Evolutionary conservation across 2,888 invertebrate species (phyloP), one percentile per base, ranked within the genome.

Genomic region (Caenorhabditis angaria): DNA sequence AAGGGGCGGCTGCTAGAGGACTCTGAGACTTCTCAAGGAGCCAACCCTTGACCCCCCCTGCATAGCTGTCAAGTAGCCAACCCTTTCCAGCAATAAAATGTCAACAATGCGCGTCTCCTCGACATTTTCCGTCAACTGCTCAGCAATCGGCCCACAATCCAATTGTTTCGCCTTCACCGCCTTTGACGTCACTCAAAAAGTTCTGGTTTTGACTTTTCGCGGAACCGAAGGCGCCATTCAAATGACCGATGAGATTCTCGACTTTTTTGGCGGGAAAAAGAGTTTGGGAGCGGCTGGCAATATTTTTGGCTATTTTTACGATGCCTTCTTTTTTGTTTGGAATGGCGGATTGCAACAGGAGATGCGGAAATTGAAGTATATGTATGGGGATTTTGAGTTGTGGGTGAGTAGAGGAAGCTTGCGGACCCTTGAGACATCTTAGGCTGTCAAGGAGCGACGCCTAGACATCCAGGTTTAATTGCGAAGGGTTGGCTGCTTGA

Each of bases 221-320:
- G 80, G 80, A 22, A 78, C 80, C 1, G 41, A 69, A 27, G 69
- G 70, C 20, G 22, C 60, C 20, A 58, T 58, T 18, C 78, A 80
- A 50, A 50, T 80, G 3, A 54, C 61, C n/a, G 67, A 72, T 18
- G 78, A 78, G 60, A 61, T 62, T 20, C 54, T 63, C 20, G 55
- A 61, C 29, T 70, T 76, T 51, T 70, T 65, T 65, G 25, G 32
- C n/a, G 65, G 65, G 3, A 68, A 73, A 25, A 73, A 69, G 18
- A 50, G 41, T 27, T 64, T 74, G 22, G 62, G 70, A 55, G 61
- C 65, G 5, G 71, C 67, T 22, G 80, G 80, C 2, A 50, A 65
- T 50, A 70, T 80, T 20, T 70, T 69, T 60, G 54, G 59, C 28
- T 80, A 80, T 62, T 80, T 80, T 51, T 75, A 77, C 59, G 70